A percentile compares a stretch with the other conserved stretches of the same genome.
phyloP scores from a whole-genome alignment of 1,140 invertebrate genomes.

The Musca domestica region DNA sequence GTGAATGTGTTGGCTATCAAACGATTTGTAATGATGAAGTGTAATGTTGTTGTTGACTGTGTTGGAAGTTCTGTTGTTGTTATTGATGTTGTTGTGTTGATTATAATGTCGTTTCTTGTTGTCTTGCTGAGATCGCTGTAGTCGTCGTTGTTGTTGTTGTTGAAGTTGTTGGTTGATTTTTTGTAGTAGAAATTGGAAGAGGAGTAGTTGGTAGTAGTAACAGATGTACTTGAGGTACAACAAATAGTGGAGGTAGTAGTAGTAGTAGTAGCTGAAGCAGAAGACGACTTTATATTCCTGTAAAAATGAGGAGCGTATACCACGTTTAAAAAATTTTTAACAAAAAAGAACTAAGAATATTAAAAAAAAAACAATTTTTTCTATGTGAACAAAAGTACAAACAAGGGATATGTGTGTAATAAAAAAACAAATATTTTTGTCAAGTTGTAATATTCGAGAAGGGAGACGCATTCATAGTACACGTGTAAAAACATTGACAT shows the following conservation, averaged over 20 bases:
- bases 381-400: too few relatives aligned
- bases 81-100: conserved; percentile 4
- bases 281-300: conserved; percentile 51
- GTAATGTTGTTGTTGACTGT: conserved; percentile 40
- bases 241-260: conserved; percentile 47
- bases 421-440: too few relatives aligned
- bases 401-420: too few relatives aligned
- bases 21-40: neutral
- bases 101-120: neutral
- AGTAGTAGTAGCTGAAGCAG: conserved; percentile 49
- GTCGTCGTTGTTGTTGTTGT: conserved; percentile 15
- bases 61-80: conserved; percentile 34
- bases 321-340: conserved; percentile 49
- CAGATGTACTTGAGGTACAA: conserved; percentile 17
- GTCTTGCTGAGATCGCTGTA: conserved; percentile 10
- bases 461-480: too few relatives aligned
- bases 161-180: conserved; percentile 16
- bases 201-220: conserved; percentile 13
- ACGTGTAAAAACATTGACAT: neutral
- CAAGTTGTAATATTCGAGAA: too few relatives aligned
- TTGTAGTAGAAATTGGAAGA: conserved; percentile 15
- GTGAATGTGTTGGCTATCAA: too few relatives aligned
- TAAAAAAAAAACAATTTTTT: neutral
- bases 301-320: conserved; percentile 52
- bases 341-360: neutral